Evolutionary conservation across 2,888 invertebrate genomes (phyloP), one percentile per base, ranked within the genome.

Genomic region (Pseudoips prasinana): DNA sequence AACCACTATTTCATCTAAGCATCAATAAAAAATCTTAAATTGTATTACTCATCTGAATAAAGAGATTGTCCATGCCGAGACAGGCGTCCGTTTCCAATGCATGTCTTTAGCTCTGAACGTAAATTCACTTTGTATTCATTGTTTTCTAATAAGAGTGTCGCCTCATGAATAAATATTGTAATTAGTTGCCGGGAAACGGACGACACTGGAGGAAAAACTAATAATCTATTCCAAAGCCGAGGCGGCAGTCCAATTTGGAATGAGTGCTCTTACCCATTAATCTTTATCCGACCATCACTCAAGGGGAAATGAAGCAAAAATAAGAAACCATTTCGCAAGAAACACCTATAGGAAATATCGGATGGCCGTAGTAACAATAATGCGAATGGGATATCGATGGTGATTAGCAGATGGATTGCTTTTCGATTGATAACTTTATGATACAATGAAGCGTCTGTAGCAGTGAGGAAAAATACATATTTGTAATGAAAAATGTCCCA

Each of bases 211-310:
- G 54, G 63, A 67, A 75, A 73, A 78, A 75, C 74, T 73, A 78
- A 79, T 80, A 78, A 75, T 70, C 66, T 67, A 56, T 70, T 59
- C 50, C 50, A 46, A 56, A 56, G n/a, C 30, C 33, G 8, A 39
- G 47, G 39, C 42, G 47, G 39, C 42, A 33, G 31, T 58, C 73
- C 78, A 81, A 83, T 83, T 79, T 71, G 55, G 69, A 58, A 66
- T 52, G 60, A 78, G 77, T 78, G 74, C 58, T 63, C 38, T 39
- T 39, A 37, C 25, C 62, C 74, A 84, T 85, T 79, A 75, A 78
- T 85, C 84, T 78, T 69, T 61, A 66, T 54, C 64, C 67, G 56
- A 58, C 71, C 62, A 71, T 76, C 76, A 68, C 62, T 75, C 70
- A 64, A 51, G 48, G 29, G 42, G 36, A 51, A 62, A 58, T 64